A percentile compares a stretch with the other conserved stretches of the same genome.
These are phyloP conservation scores for Austrolebias charrua DNA, from an alignment of 2,797 vertebrate genomes.

Conservation along the genomic window DNA sequence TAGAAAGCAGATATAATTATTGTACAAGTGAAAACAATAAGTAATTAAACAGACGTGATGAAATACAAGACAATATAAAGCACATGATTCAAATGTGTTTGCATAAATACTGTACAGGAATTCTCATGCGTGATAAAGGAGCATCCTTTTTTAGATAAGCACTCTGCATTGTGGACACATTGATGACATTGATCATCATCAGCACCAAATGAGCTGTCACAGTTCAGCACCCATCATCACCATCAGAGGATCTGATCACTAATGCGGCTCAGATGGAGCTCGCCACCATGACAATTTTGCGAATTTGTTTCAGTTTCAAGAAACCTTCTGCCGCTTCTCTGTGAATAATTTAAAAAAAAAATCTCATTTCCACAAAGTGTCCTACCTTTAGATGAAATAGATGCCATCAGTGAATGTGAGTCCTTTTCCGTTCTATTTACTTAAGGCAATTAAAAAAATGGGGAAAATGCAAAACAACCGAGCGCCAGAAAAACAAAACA, in stretches of 20 bases:
- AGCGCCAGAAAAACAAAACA: slow-evolving; percentile 28
- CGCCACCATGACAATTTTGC: slow-evolving; percentile 27
- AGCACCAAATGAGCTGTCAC: slow-evolving; percentile 8
- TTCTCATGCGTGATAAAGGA: background rate
- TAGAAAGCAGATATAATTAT: background rate
- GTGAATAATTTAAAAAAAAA: background rate
- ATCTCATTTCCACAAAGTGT: slow-evolving; percentile 9
- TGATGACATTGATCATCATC: slow-evolving; percentile 5
- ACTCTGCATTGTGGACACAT: background rate
- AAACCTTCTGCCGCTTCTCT: background rate
- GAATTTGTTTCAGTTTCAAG: slow-evolving; percentile 28
- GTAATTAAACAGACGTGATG: background rate
- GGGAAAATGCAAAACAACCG: slow-evolving; percentile 32
- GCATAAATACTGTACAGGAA: background rate
- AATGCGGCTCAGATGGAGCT: slow-evolving; percentile 22
- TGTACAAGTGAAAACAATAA: background rate
- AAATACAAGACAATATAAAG: too few species aligned
- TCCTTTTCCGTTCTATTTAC: slow-evolving; percentile 32
- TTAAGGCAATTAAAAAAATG: background rate
- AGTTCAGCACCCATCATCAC: slow-evolving; percentile 27
- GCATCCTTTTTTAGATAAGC: background rate
- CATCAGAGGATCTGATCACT: slow-evolving; percentile 23
- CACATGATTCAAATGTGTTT: background rate
- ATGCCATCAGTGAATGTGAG: slow-evolving; percentile 48
- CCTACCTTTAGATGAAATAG: slow-evolving; percentile 66